Evolutionary conservation across 2,888 invertebrate genomes (phyloP).

Genomic region (Diaphora mendica): DNA sequence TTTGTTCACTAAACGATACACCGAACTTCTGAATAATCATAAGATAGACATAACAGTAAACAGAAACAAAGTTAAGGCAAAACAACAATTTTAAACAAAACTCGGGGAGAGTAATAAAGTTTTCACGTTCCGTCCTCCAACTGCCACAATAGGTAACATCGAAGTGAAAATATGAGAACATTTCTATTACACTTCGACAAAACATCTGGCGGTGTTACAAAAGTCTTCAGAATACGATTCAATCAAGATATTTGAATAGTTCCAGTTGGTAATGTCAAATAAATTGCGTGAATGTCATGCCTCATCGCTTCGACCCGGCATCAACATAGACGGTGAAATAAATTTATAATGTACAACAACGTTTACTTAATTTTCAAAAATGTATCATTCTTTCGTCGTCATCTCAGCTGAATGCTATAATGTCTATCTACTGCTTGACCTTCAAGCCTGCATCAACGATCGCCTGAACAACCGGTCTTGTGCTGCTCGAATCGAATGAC

Average conservation of each 20-base stretch:
- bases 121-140: conserved; percentile 10
- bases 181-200: conserved; percentile 15
- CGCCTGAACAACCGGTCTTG: too few species aligned
- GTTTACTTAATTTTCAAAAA: too few species aligned
- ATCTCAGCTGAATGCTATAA: too few species aligned
- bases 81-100: conserved; percentile 24
- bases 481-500: not conserved
- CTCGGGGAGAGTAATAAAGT: conserved; percentile 7
- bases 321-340: conserved; percentile 5
- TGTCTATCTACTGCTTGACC: too few species aligned
- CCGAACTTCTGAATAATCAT: not conserved
- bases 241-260: conserved; percentile 30
- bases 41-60: conserved; percentile 11
- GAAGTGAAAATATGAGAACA: conserved; percentile 19
- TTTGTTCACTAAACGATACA: not conserved
- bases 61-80: conserved; percentile 14
- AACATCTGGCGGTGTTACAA: conserved; percentile 30
- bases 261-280: conserved; percentile 19
- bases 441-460: too few species aligned
- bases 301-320: not conserved
- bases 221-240: conserved; percentile 25
- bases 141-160: conserved; percentile 10
- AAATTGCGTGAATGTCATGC: conserved; percentile 30
- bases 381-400: too few species aligned
- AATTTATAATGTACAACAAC: not conserved